phyloP scores from a whole-genome alignment of 2,113 vertebrate genomes.

The Dermatemys mawii region DNA sequence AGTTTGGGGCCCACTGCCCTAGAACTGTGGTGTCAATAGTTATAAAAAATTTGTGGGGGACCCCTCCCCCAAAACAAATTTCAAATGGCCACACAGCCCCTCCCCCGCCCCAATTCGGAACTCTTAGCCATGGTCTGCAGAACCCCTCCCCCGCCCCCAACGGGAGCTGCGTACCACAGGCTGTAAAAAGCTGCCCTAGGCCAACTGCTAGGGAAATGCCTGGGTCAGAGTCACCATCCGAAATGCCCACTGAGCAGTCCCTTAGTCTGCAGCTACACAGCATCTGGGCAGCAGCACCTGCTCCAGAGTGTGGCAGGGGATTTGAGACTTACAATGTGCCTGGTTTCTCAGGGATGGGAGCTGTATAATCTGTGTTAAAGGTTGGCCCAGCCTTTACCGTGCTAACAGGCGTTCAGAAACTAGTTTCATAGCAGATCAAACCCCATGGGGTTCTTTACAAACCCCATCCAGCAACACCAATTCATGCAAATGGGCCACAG shows the following conservation, averaged over 20 bases:
- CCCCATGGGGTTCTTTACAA: too few relatives aligned
- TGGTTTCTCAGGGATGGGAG: neutral
- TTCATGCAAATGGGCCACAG: neutral
- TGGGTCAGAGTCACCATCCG: neutral
- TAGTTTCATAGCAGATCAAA: neutral
- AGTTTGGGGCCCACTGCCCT: too few relatives aligned
- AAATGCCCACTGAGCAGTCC: neutral
- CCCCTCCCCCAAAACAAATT: too few relatives aligned
- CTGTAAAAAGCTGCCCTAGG: too few relatives aligned
- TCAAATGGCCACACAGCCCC: too few relatives aligned
- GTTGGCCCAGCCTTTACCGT: neutral
- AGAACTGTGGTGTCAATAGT: too few relatives aligned
- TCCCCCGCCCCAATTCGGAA: too few relatives aligned
- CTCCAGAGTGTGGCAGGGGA: neutral
- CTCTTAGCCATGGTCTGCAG: too few relatives aligned
- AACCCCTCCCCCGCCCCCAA: rapidly evolving
- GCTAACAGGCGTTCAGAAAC: neutral
- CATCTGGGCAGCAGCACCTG: neutral
- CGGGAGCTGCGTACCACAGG: too few relatives aligned
- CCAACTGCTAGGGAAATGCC: too few relatives aligned
- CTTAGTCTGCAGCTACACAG: neutral
- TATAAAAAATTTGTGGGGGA: too few relatives aligned
- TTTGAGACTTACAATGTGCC: neutral
- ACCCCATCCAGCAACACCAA: too few relatives aligned
- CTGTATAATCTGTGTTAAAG: neutral